These are phyloP conservation scores for Unio pictorum DNA, from an alignment of 2,888 invertebrate species.

Conservation along the genomic window DNA sequence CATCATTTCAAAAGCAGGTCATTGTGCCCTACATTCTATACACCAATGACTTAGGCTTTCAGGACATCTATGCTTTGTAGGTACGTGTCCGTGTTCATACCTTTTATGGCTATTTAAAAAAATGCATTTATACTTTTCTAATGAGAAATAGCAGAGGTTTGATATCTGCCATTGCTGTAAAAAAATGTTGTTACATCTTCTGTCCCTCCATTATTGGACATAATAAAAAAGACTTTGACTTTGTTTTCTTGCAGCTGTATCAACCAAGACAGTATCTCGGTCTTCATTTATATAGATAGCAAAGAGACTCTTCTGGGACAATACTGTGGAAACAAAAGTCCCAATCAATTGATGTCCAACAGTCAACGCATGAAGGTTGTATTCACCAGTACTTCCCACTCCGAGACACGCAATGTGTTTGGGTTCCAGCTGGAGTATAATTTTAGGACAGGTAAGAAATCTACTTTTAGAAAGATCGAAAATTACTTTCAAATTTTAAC, in stretches of 20 bases:
- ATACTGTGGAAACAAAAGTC: constrained; percentile 87
- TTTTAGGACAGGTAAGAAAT: constrained; percentile 88
- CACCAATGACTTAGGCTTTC: too few relatives aligned
- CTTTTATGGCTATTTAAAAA: too few relatives aligned
- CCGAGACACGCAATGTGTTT: constrained; percentile 83
- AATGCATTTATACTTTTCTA: too few relatives aligned
- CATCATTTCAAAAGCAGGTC: too few relatives aligned
- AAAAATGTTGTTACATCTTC: too few relatives aligned
- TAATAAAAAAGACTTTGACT: not conserved
- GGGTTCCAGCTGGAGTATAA: constrained; percentile 91
- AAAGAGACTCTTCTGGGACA: constrained; percentile 89
- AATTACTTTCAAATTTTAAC: too few relatives aligned
- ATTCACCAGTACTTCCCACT: constrained; percentile 80
- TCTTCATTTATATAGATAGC: constrained; percentile 86
- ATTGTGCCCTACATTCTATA: too few relatives aligned
- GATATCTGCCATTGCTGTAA: too few relatives aligned
- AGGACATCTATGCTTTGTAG: too few relatives aligned
- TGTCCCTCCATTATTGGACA: too few relatives aligned
- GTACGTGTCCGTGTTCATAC: too few relatives aligned
- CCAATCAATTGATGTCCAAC: constrained; percentile 93
- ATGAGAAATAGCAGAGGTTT: too few relatives aligned
- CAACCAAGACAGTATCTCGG: constrained; percentile 82
- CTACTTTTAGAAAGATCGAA: not conserved
- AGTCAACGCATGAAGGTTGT: constrained; percentile 89
- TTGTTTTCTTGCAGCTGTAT: constrained; percentile 49